These are phyloP conservation scores for Pseudachorutes palmiensis DNA, from an alignment of 1,140 invertebrate genomes.

Conservation along the genomic window DNA sequence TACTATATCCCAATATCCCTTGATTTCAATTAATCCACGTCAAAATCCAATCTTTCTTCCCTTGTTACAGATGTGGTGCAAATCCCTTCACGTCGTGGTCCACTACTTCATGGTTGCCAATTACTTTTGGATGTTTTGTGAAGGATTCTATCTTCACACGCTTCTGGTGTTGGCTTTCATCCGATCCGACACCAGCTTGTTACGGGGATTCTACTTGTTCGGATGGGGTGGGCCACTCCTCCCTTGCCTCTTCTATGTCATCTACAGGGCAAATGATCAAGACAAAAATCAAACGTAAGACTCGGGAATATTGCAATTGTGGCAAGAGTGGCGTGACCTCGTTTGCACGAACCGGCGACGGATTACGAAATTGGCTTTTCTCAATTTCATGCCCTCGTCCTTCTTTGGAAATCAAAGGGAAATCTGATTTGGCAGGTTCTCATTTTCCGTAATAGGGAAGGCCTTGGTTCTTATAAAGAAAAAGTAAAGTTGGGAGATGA, in stretches of 20 bases:
- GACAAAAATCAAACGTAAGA: too few relatives aligned
- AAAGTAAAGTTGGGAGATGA: not conserved
- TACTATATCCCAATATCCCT: constrained; percentile 34
- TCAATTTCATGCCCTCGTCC: too few relatives aligned
- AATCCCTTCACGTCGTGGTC: constrained; percentile 25
- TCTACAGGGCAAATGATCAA: constrained; percentile 23
- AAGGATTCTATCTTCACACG: constrained; percentile 52
- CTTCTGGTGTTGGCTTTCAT: constrained; percentile 50
- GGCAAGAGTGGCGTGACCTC: too few relatives aligned
- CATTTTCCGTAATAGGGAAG: not conserved
- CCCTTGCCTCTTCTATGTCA: constrained; percentile 39
- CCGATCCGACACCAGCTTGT: constrained; percentile 44
- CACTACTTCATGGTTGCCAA: constrained; percentile 43
- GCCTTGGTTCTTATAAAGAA: not conserved
- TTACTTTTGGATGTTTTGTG: constrained; percentile 51
- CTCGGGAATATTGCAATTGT: too few relatives aligned
- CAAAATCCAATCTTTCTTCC: not conserved
- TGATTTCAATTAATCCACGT: not conserved
- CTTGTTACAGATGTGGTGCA: constrained; percentile 27
- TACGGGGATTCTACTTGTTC: constrained; percentile 48
- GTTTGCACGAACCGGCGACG: too few relatives aligned
- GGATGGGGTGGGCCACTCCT: constrained; percentile 47
- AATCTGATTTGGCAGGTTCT: too few relatives aligned
- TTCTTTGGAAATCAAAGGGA: too few relatives aligned
- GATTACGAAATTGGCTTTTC: too few relatives aligned